phyloP scores from a whole-genome alignment of 2,113 vertebrate species.

The Cryptotis parvus region DNA sequence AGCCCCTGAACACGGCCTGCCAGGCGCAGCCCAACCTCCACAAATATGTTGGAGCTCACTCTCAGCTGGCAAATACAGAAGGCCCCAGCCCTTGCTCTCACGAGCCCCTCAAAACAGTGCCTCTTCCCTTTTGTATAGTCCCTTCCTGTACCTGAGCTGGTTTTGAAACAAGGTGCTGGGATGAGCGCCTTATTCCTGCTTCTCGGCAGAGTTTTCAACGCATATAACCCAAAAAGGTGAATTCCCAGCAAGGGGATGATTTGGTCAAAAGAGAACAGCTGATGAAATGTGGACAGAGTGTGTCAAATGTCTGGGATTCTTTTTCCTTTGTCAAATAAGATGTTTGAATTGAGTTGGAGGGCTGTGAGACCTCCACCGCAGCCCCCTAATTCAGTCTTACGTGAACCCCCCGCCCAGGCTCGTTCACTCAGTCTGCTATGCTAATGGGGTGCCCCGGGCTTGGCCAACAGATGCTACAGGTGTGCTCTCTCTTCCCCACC shows the following conservation, averaged over 20 bases:
- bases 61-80: background rate
- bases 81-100: background rate
- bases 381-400: background rate
- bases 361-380: background rate
- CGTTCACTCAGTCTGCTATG: background rate
- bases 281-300: slow-evolving; percentile 20
- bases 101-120: background rate
- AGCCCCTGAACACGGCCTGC: too few relatives aligned
- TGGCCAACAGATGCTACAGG: background rate
- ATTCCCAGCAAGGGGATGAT: background rate
- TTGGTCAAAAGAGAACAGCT: background rate
- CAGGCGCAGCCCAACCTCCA: background rate
- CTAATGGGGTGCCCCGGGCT: too few relatives aligned
- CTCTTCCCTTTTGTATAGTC: background rate
- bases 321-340: slow-evolving; percentile 3
- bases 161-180: background rate
- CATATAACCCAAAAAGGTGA: background rate
- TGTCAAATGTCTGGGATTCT: background rate
- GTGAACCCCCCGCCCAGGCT: background rate
- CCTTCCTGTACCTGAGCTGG: background rate
- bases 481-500: too few relatives aligned
- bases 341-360: background rate
- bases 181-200: background rate
- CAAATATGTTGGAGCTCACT: background rate
- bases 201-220: slow-evolving; percentile 16